A percentile compares a stretch with the other conserved stretches of the same genome.
phyloP scores from a whole-genome alignment of 2,888 invertebrate species.

The Seira sanloemensis region DNA sequence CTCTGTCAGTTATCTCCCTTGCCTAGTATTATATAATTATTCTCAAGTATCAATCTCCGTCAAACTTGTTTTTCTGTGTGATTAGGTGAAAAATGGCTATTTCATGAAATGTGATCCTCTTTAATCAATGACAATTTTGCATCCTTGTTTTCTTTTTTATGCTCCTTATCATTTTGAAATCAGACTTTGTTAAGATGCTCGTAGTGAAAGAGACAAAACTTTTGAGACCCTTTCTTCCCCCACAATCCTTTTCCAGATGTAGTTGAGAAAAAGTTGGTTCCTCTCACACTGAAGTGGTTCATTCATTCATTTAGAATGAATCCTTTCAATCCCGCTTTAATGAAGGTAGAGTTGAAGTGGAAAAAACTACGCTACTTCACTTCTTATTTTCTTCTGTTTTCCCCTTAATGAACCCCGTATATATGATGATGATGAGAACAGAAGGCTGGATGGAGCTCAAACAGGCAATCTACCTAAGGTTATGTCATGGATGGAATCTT shows the following conservation, averaged over 20 bases:
- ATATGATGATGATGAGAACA: conserved; percentile 17
- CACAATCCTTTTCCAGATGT: too few species aligned
- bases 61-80: conserved; percentile 34
- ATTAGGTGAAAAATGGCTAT: conserved; percentile 54
- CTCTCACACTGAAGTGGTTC: neutral
- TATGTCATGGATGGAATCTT: conserved; percentile 51
- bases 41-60: conserved; percentile 45
- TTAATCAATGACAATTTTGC: conserved; percentile 66
- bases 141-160: conserved; percentile 54
- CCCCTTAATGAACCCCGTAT: conserved; percentile 50
- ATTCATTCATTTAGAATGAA: conserved; percentile 36
- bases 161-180: conserved; percentile 47
- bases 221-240: neutral
- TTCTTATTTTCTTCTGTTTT: too few species aligned
- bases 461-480: conserved; percentile 54
- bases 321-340: conserved; percentile 40
- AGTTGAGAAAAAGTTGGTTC: too few species aligned
- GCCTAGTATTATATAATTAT: too few species aligned
- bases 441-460: conserved; percentile 39
- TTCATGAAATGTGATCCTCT: conserved; percentile 57
- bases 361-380: too few species aligned
- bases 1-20: too few species aligned
- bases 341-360: conserved; percentile 37
- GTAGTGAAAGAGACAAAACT: conserved; percentile 11
- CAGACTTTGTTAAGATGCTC: conserved; percentile 24